Base-by-base conservation (phyloP, 30 jellyfish, hydroid and myxozoan species). In the Cassiopea andromeda region DNA sequence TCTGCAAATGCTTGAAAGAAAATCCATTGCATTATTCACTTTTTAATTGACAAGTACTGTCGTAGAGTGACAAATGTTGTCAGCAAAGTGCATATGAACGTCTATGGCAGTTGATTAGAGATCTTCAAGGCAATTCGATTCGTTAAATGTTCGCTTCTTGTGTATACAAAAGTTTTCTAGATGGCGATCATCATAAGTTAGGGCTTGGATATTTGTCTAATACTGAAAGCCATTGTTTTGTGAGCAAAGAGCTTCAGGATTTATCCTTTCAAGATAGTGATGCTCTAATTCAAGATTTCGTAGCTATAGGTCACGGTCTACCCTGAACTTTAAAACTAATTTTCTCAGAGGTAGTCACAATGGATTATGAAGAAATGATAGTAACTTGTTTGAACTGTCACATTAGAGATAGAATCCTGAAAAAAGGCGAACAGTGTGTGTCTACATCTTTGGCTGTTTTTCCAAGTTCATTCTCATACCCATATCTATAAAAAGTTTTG, bases 291-390 rank as follows among this genome's bases (percentile, higher is more conserved):
- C 1, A 70, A 44, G 60, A 43, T 18, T 54, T 80, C 38, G 78
- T 72, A 57, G 45, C 74, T 47, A 27, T 7, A 44, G n/a, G 88
- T 60, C 69, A 60, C 6, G 80, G 88, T 3, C 69, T 80, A 16
- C 88, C 88, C 17, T 8, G 9, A 12, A 78, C 88, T 7, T 43
- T 80, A 57, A 58, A 58, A 38, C 44, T 80, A 14, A 61, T 66
- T 0, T 9, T 57, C 19, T 80, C 79, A 48, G 45, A 13, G 12
- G 78, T 80, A 8, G 60, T 57, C 1, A 13, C 58, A 38, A 15
- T 54, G 18, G 44, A n/a, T 1, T 16, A 60, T 14, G 19, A 9
- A 3, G 77, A 67, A 0, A 15, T 54, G 13, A 1, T 80, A 27
- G 60, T 57, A 27, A 0, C 38, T 27, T 27, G 38, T 27, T 27